phyloP scores from a whole-genome alignment of 2,797 vertebrate species.

The Echeneis naucrates region DNA sequence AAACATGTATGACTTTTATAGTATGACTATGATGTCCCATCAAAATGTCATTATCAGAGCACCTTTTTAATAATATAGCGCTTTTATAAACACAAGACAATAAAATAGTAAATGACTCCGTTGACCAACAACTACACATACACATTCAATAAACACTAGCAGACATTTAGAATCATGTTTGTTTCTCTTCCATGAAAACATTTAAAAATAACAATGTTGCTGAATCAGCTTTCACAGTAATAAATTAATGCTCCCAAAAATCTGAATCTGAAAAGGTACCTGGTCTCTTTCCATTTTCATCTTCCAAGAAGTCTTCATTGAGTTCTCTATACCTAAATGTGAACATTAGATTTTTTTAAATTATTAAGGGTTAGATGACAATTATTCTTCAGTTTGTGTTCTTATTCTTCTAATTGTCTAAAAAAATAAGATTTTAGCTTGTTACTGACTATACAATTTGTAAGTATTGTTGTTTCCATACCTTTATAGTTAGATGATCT shows the following conservation, averaged over 20 bases:
- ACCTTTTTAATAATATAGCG: not conserved
- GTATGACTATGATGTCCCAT: not conserved
- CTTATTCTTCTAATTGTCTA: too few relatives aligned
- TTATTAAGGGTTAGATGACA: too few relatives aligned
- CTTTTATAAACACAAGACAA: too few relatives aligned
- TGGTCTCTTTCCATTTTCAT: conserved; percentile 51
- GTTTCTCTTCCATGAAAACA: not conserved
- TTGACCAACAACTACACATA: not conserved
- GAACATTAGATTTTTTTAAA: conserved; percentile 38
- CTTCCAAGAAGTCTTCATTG: conserved; percentile 60
- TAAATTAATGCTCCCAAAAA: not conserved
- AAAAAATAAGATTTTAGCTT: too few relatives aligned
- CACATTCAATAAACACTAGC: not conserved
- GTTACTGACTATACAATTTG: not conserved
- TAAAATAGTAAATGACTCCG: too few relatives aligned
- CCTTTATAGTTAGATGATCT: conserved; percentile 52
- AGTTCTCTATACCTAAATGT: conserved; percentile 66
- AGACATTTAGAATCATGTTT: too few relatives aligned
- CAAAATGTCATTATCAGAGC: too few relatives aligned
- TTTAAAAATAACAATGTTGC: too few relatives aligned
- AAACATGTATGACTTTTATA: not conserved
- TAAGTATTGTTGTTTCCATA: conserved; percentile 28
- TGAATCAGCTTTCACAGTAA: too few relatives aligned
- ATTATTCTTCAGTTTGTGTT: too few relatives aligned
- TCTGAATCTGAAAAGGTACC: conserved; percentile 57